phyloP scores from a whole-genome alignment of 1,140 invertebrate genomes.

The Bicyclus anynana region DNA sequence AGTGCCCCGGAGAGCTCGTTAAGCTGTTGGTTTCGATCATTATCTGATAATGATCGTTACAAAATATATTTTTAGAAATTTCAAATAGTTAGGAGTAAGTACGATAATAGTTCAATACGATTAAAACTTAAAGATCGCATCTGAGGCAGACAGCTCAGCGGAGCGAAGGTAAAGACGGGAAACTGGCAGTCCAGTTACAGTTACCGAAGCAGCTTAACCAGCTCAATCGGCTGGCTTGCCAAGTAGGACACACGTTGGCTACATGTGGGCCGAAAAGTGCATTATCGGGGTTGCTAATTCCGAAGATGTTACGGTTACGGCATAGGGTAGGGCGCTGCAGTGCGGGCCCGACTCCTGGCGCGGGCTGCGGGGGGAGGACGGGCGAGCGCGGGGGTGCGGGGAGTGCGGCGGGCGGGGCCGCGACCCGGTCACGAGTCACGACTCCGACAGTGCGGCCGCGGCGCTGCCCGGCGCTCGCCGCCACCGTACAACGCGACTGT shows the following conservation, averaged over 20 bases:
- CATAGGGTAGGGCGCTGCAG: slow-evolving; percentile 66
- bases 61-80: too few species aligned
- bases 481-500: neutral
- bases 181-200: too few species aligned
- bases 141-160: too few species aligned
- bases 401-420: slow-evolving; percentile 37
- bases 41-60: too few species aligned
- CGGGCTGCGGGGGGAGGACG: slow-evolving; percentile 21
- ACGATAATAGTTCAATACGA: too few species aligned
- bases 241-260: neutral
- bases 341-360: slow-evolving; percentile 45
- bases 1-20: too few species aligned
- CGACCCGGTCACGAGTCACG: slow-evolving; percentile 67
- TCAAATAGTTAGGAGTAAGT: too few species aligned
- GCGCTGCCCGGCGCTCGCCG: slow-evolving; percentile 58
- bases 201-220: too few species aligned
- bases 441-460: slow-evolving; percentile 62
- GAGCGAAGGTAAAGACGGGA: too few species aligned
- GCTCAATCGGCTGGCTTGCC: too few species aligned
- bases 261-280: slow-evolving; percentile 45
- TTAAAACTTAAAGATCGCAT: too few species aligned
- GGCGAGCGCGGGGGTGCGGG: slow-evolving; percentile 14
- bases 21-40: too few species aligned
- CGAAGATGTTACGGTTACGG: slow-evolving; percentile 71
- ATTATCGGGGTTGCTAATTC: slow-evolving; percentile 62